Evolutionary conservation across 2,797 vertebrate species (phyloP).

Genomic region (Scomberomorus guttatus): DNA sequence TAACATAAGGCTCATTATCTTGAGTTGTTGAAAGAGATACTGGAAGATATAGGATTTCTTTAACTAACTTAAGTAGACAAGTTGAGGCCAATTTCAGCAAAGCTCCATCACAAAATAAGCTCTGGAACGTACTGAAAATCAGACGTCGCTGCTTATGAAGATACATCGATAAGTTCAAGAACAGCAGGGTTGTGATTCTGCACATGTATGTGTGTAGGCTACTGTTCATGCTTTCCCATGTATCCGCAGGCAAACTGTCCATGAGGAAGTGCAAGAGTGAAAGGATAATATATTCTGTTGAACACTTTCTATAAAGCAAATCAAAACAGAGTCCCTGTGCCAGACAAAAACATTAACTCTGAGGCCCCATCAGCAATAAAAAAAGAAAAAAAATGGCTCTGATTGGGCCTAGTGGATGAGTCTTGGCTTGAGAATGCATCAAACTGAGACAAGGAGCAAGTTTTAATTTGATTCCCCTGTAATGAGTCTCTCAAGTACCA

Average conservation of each 20-base stretch:
- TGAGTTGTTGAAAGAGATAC: background rate
- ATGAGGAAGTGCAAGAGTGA: background rate
- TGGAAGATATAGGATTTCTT: too few species aligned
- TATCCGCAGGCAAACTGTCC: background rate
- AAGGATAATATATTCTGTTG: constrained; percentile 22
- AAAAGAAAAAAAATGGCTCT: constrained; percentile 15
- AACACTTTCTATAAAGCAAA: constrained; percentile 35
- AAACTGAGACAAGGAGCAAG: constrained; percentile 75
- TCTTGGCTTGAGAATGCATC: constrained; percentile 74
- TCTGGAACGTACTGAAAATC: background rate
- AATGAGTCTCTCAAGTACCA: constrained; percentile 77
- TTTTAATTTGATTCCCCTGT: constrained; percentile 82
- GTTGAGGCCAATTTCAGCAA: background rate
- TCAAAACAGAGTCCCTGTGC: constrained; percentile 46
- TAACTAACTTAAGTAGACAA: too few species aligned
- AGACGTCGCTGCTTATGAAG: background rate
- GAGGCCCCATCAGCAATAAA: constrained; percentile 55
- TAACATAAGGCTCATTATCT: background rate
- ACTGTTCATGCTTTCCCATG: constrained; percentile 2
- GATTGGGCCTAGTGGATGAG: constrained; percentile 70
- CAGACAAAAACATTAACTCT: constrained; percentile 60
- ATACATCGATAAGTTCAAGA: background rate
- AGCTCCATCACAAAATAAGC: background rate
- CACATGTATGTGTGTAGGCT: background rate
- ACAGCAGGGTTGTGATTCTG: background rate